phyloP scores from a whole-genome alignment of 2,113 vertebrate genomes.

The Tapirus terrestris region DNA sequence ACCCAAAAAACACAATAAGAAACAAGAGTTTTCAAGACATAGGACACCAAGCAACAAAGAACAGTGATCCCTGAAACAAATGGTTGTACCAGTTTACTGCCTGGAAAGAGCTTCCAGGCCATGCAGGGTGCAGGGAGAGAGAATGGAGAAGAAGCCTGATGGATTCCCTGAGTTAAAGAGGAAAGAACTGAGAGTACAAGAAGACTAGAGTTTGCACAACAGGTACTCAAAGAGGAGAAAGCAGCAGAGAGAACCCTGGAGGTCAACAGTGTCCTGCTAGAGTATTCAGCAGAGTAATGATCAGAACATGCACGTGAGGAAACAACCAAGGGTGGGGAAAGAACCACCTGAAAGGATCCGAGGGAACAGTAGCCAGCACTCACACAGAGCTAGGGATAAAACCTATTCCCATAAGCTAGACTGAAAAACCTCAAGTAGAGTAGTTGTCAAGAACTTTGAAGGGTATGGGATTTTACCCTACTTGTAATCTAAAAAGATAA shows the following conservation, averaged over 20 bases:
- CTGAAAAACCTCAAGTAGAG: not conserved
- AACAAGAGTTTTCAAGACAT: not conserved
- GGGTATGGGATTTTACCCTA: not conserved
- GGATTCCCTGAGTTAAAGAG: not conserved
- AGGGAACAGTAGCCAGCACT: not conserved
- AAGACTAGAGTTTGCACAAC: not conserved
- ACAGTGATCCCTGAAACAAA: not conserved
- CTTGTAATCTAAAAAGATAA: not conserved
- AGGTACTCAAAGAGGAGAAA: not conserved
- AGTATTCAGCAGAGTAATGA: not conserved
- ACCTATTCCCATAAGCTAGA: not conserved
- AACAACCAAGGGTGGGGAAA: not conserved
- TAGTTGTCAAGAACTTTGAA: conserved; percentile 21
- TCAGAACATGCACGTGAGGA: not conserved
- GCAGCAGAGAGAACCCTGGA: not conserved
- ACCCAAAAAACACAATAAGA: not conserved
- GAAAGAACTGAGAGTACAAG: not conserved
- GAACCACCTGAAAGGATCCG: not conserved
- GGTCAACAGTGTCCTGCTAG: not conserved
- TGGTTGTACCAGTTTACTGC: not conserved
- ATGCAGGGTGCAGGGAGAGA: not conserved
- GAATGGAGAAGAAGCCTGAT: not conserved
- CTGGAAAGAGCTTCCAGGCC: not conserved
- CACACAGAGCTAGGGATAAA: not conserved
- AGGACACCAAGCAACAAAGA: conserved; percentile 15